Evolutionary conservation across 2,888 invertebrate genomes (phyloP).

Genomic region (Pinctada fucata): DNA sequence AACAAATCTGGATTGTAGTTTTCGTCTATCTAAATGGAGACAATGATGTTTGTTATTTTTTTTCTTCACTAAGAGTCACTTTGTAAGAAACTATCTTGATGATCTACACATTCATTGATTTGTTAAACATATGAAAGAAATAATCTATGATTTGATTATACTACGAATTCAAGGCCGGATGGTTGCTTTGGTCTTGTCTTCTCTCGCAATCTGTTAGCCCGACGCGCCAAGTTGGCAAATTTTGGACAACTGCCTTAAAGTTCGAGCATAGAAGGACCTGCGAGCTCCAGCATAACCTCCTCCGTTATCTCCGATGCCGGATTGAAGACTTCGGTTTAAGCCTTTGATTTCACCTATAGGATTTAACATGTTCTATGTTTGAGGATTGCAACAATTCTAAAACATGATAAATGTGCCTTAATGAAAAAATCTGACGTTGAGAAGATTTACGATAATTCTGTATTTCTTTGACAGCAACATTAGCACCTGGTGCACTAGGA

Average conservation of each 20-base stretch:
- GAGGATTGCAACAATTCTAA: too few relatives aligned
- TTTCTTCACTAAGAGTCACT: too few relatives aligned
- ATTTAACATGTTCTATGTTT: too few relatives aligned
- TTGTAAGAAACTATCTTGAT: too few relatives aligned
- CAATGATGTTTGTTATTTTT: not conserved
- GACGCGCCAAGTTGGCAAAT: not conserved
- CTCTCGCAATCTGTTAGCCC: conserved; percentile 1
- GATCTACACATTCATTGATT: not conserved
- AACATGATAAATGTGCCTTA: too few relatives aligned
- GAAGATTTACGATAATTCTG: too few relatives aligned
- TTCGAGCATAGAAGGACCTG: not conserved
- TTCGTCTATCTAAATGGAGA: not conserved
- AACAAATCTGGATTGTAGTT: not conserved
- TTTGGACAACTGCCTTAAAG: not conserved
- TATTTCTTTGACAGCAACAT: too few relatives aligned
- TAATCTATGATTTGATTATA: not conserved
- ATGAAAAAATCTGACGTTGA: too few relatives aligned
- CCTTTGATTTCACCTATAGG: not conserved
- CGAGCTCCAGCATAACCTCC: not conserved
- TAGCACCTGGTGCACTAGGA: too few relatives aligned
- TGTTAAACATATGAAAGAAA: too few relatives aligned
- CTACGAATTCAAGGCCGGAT: conserved; percentile 4
- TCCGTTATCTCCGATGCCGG: not conserved
- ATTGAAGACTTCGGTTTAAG: not conserved
- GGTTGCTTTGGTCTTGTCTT: conserved; percentile 6